A percentile compares a stretch with the other conserved stretches of the same genome.
phyloP scores from a whole-genome alignment of 2,113 vertebrate species.

The Suricata suricatta region DNA sequence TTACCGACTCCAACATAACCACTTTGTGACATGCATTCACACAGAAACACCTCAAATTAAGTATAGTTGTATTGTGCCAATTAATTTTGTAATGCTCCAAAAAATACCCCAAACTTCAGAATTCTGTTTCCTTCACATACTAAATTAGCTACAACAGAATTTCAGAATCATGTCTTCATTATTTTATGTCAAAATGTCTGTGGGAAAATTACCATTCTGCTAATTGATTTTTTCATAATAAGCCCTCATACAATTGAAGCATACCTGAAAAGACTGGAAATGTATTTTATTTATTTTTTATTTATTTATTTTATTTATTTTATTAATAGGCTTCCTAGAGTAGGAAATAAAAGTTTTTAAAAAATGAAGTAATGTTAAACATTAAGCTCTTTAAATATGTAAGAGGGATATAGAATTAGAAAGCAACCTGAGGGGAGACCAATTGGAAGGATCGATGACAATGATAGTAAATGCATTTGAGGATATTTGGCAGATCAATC shows the following conservation, averaged over 20 bases:
- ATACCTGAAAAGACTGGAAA: slow-evolving; percentile 26
- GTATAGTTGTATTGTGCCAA: background rate
- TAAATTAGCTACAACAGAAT: slow-evolving; percentile 14
- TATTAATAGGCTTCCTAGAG: slow-evolving; percentile 54
- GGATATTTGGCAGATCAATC: slow-evolving; percentile 52
- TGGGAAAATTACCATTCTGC: slow-evolving; percentile 42
- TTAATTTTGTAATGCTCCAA: background rate
- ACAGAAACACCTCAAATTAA: background rate
- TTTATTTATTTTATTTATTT: slow-evolving; percentile 62
- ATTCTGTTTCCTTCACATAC: background rate
- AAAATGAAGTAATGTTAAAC: slow-evolving; percentile 68
- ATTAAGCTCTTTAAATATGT: slow-evolving; percentile 69
- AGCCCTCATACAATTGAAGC: slow-evolving; percentile 15
- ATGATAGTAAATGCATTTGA: slow-evolving; percentile 36
- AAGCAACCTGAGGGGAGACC: background rate
- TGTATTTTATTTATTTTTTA: slow-evolving; percentile 63
- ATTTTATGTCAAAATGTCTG: slow-evolving; percentile 18
- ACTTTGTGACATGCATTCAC: background rate
- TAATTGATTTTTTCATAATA: slow-evolving; percentile 51
- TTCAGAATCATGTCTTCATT: slow-evolving; percentile 39
- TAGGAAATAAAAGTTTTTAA: slow-evolving; percentile 62
- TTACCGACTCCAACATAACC: background rate
- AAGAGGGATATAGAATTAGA: slow-evolving; percentile 56
- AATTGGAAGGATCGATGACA: slow-evolving; percentile 50
- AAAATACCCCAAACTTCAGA: background rate